Evolutionary conservation across 2,113 vertebrate species (phyloP).

Genomic region (Abramis brama): DNA sequence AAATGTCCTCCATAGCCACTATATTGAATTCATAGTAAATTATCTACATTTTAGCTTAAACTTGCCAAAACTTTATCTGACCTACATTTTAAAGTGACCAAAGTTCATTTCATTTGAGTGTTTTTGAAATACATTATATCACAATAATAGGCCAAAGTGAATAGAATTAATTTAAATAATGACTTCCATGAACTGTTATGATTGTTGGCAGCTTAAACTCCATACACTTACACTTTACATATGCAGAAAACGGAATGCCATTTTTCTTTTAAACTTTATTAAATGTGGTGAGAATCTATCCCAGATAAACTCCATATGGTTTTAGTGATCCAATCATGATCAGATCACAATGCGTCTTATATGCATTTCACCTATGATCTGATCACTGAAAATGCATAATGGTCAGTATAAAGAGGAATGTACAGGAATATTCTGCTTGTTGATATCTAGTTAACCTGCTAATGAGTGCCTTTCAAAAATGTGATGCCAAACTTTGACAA

Average conservation of each 20-base stretch:
- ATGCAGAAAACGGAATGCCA: neutral
- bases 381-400: no score
- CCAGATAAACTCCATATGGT: no score
- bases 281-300: no score
- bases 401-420: no score
- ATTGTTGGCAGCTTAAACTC: neutral
- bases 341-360: no score
- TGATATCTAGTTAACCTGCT: neutral
- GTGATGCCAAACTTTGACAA: neutral
- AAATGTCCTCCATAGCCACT: neutral
- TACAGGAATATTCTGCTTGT: neutral
- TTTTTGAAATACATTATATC: neutral
- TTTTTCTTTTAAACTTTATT: no score
- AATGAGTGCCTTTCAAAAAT: neutral
- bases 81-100: neutral
- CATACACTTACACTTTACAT: neutral
- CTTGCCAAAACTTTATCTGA: neutral
- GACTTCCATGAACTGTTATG: neutral
- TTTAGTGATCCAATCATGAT: no score
- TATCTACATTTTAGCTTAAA: neutral
- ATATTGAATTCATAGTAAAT: neutral
- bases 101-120: neutral
- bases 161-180: neutral
- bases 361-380: no score
- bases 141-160: neutral